phyloP scores from a whole-genome alignment of 2,888 invertebrate species.

The Athripsodes cinereus region DNA sequence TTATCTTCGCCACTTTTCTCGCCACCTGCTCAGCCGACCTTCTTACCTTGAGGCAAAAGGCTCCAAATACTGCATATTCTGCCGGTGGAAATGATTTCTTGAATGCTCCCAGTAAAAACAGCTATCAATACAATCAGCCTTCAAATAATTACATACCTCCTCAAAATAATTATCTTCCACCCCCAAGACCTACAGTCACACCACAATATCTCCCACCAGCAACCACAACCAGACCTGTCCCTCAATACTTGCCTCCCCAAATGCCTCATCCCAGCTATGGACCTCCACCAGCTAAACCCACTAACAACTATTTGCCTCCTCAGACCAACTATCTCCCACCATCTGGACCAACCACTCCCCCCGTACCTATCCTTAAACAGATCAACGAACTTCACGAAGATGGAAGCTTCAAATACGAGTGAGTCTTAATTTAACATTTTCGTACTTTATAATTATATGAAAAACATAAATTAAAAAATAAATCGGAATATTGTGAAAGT shows the following conservation, averaged over 20 bases:
- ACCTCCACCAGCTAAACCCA: conserved; percentile 18
- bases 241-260: conserved; percentile 14
- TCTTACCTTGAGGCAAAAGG: conserved; percentile 21
- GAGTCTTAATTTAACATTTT: conserved; percentile 36
- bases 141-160: conserved; percentile 32
- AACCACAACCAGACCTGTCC: conserved; percentile 12
- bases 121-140: conserved; percentile 31
- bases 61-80: conserved; percentile 22
- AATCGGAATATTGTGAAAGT: no score
- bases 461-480: no score
- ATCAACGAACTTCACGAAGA: conserved; percentile 42
- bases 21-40: conserved; percentile 25
- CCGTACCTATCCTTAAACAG: conserved; percentile 43
- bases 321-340: conserved; percentile 30
- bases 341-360: conserved; percentile 32
- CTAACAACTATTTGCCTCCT: conserved; percentile 28
- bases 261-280: conserved; percentile 13
- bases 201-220: conserved; percentile 17
- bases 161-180: conserved; percentile 28
- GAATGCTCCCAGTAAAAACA: conserved; percentile 26
- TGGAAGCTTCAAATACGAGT: conserved; percentile 51
- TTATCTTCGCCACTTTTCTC: conserved; percentile 22
- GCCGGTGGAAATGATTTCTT: conserved; percentile 25
- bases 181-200: conserved; percentile 30
- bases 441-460: no score